phyloP scores from a whole-genome alignment of 37 sponge, comb jelly and placozoan genomes.

The Bolinopsis microptera region DNA sequence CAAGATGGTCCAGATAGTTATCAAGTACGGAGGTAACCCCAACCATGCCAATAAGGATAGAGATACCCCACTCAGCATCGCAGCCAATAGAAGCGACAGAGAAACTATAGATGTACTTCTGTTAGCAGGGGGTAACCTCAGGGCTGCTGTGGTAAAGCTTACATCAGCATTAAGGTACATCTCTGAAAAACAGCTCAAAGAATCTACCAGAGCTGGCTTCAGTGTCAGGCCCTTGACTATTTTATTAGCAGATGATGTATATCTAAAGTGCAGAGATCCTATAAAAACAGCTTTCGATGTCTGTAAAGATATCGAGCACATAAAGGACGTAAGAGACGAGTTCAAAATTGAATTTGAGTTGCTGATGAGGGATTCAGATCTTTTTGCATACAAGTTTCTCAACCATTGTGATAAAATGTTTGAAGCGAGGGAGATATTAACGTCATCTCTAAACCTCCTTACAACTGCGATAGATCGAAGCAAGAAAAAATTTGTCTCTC shows the following conservation, averaged over 20 bases:
- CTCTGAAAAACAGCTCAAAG: not conserved
- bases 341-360: conserved; percentile 9
- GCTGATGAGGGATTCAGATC: not conserved
- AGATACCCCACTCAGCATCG: not conserved
- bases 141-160: conserved; percentile 2
- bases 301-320: not conserved
- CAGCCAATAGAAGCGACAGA: not conserved
- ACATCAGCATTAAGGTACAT: not conserved
- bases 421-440: not conserved
- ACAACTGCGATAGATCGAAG: not conserved
- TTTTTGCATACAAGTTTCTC: not conserved
- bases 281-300: not conserved
- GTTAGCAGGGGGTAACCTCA: not conserved
- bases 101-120: not conserved
- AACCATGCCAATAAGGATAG: not conserved
- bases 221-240: not conserved
- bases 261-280: conserved; percentile 1
- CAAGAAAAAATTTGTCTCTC: not conserved
- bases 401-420: not conserved
- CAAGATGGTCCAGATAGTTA: not conserved
- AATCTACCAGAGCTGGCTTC: not conserved
- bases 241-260: not conserved
- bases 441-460: not conserved
- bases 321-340: not conserved
- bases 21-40: conserved; percentile 46